Conservation (phyloP, 2,888 invertebrate species). For the Sinohyriopsis cumingii region DNA sequence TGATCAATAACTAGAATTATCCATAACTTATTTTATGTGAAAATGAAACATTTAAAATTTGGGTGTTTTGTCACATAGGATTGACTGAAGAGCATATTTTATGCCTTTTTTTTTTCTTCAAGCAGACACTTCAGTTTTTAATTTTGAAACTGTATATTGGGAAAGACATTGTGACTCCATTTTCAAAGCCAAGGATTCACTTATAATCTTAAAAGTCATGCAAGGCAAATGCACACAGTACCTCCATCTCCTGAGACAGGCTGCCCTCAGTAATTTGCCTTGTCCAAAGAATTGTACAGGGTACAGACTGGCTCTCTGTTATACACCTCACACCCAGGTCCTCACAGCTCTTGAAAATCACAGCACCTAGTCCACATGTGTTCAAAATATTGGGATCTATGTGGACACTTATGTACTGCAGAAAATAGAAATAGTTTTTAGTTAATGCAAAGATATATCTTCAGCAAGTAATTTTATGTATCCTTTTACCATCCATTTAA, state of each 20-base stretch:
- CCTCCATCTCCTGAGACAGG: constrained; percentile 21
- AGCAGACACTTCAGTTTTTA: too few relatives aligned
- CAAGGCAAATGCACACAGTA: constrained; percentile 4
- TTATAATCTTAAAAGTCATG: background rate
- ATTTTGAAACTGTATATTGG: too few relatives aligned
- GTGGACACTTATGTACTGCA: constrained; percentile 50
- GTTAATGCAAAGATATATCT: background rate
- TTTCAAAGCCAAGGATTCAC: too few relatives aligned
- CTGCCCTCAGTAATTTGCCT: constrained; percentile 40
- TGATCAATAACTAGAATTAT: too few relatives aligned
- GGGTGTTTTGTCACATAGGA: too few relatives aligned
- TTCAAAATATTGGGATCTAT: constrained; percentile 50
- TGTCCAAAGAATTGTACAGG: constrained; percentile 50
- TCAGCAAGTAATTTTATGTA: background rate
- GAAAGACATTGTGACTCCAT: too few relatives aligned
- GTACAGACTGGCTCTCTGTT: constrained; percentile 37
- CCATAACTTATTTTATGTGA: too few relatives aligned
- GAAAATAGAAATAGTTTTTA: constrained; percentile 7
- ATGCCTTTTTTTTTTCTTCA: too few relatives aligned
- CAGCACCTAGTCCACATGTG: constrained; percentile 39
- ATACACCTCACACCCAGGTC: constrained; percentile 43
- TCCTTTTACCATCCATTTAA: too few relatives aligned
- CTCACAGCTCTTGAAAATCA: constrained; percentile 44
- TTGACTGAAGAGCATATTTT: too few relatives aligned
- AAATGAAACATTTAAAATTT: too few relatives aligned